phyloP scores from a whole-genome alignment of 2,113 vertebrate genomes.

The Garra rufa region DNA sequence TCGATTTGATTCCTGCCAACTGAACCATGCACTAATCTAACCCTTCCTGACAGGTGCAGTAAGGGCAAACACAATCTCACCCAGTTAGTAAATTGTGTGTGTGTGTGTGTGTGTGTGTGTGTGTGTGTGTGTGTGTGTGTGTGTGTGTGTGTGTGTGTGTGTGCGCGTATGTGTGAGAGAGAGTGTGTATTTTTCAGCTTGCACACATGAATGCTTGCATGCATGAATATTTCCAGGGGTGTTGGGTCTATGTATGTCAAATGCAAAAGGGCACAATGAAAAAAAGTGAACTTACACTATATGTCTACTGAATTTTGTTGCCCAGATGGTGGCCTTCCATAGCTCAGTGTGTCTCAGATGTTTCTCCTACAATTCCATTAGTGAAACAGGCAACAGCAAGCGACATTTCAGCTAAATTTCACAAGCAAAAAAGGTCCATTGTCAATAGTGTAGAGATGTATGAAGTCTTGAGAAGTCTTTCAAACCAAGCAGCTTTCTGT shows the following conservation, averaged over 20 bases:
- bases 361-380: not conserved
- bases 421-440: too few species aligned
- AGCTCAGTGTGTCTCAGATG: not conserved
- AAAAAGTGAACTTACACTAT: not conserved
- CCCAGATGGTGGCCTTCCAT: not conserved
- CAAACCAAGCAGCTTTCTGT: too few species aligned
- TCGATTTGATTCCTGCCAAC: slow-evolving; percentile 58
- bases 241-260: not conserved
- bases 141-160: slow-evolving; percentile 7
- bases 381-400: not conserved
- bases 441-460: too few species aligned
- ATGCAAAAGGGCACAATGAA: not conserved
- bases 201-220: not conserved
- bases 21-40: slow-evolving; percentile 55
- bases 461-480: too few species aligned
- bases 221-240: slow-evolving; percentile 10
- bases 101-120: slow-evolving; percentile 7
- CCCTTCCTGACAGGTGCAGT: slow-evolving; percentile 54
- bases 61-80: slow-evolving; percentile 50
- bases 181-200: slow-evolving; percentile 30
- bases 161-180: too few species aligned
- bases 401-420: too few species aligned
- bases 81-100: slow-evolving; percentile 43
- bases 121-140: not conserved
- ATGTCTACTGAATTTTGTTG: not conserved